A percentile compares a stretch with the other conserved stretches of the same genome.
These are phyloP conservation scores for Osmoderma eremita DNA, from an alignment of 2,888 invertebrate species.

Conservation along the genomic window DNA sequence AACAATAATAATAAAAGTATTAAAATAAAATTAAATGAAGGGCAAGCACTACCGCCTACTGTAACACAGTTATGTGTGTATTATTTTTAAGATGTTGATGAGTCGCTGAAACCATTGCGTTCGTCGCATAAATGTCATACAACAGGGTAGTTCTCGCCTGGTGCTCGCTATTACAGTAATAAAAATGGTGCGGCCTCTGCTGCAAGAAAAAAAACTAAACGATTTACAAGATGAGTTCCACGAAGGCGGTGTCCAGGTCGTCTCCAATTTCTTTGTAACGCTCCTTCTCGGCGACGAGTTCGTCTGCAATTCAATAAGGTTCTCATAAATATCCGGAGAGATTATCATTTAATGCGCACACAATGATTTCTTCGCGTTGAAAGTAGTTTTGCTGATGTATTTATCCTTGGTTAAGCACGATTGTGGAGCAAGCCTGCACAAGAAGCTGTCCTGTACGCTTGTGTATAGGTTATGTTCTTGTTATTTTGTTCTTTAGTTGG, in stretches of 20 bases:
- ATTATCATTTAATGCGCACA: not conserved
- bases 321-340: not conserved
- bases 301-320: constrained; percentile 73
- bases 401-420: not conserved
- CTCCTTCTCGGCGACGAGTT: constrained; percentile 96
- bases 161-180: constrained; percentile 6
- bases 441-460: too few species aligned
- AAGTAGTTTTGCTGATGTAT: not conserved
- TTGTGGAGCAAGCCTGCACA: too few species aligned
- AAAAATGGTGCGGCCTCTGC: not conserved
- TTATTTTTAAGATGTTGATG: constrained; percentile 32
- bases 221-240: constrained; percentile 80
- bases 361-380: not conserved
- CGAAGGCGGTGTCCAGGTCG: constrained; percentile 99
- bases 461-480: too few species aligned
- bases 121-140: constrained; percentile 8
- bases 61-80: constrained; percentile 6
- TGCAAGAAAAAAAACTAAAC: constrained; percentile 32
- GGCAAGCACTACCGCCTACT: constrained; percentile 37
- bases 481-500: too few species aligned
- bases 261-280: constrained; percentile 99
- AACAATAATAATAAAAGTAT: constrained; percentile 38
- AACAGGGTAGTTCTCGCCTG: constrained; percentile 37
- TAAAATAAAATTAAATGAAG: constrained; percentile 34
- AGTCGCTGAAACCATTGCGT: constrained; percentile 48